Conservation (phyloP, 1,140 invertebrate species). For the Hesperophylax magnus region DNA sequence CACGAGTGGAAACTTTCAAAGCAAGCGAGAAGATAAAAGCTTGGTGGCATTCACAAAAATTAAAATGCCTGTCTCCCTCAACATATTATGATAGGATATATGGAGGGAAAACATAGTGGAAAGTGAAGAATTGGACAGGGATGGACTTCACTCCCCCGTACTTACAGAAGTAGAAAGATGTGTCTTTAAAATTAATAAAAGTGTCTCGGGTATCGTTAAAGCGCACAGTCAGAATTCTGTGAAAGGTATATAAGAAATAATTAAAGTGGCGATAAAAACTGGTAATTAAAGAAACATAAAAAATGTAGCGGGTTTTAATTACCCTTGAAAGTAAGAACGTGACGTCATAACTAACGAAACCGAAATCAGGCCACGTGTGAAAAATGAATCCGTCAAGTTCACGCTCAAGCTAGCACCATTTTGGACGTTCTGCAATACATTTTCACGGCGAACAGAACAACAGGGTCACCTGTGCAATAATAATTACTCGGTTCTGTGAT, state of each 20-base stretch:
- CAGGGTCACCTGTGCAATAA: conserved; percentile 25
- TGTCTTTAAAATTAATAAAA: no score
- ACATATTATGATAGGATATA: no score
- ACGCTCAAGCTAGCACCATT: conserved; percentile 25
- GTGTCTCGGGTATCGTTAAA: no score
- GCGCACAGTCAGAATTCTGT: background rate
- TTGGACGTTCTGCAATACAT: conserved; percentile 6
- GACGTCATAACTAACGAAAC: conserved; percentile 16
- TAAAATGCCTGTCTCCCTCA: no score
- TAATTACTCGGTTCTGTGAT: conserved; percentile 14
- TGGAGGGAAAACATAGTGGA: no score
- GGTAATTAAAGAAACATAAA: background rate
- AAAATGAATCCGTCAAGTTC: conserved; percentile 27
- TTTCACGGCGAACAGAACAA: conserved; percentile 24
- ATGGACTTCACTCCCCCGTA: no score
- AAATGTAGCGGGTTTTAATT: background rate
- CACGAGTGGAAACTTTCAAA: no score
- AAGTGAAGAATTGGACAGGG: no score
- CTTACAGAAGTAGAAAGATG: no score
- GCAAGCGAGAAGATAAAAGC: no score
- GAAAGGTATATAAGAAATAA: background rate
- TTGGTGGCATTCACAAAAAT: no score
- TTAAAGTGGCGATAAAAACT: background rate
- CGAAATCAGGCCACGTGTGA: conserved; percentile 23
- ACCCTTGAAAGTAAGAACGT: conserved; percentile 13